Base-by-base conservation (phyloP, 2,888 invertebrate species). In the Camponotus fellah region DNA sequence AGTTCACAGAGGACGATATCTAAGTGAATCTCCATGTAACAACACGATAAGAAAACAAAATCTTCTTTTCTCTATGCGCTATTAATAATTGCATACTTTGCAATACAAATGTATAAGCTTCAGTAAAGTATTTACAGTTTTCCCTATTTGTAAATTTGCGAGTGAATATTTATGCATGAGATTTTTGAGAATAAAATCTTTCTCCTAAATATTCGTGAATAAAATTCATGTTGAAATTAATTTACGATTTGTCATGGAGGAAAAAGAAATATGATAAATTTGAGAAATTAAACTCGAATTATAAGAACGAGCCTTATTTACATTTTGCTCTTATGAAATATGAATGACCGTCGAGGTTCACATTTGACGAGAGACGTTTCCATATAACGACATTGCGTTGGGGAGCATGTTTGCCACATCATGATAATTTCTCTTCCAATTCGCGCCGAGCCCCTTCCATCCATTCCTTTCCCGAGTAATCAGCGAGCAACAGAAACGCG, bases 391-490 rank as follows among this genome's bases (percentile, higher is more conserved):
- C 69, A 58, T 79, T 17, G 71, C 53, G 4, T 26, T 46, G 60
- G 21, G 17, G 60, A 46, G 37, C 46, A 46, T 60, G 60, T 71
- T 43, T 56, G 17, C 49, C 60, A 34, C 72, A 21, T 79, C 71
- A 69, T 17, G 32, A 79, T 79, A 79, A 79, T 71, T 79, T 71
- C 60, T 79, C 72, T 79, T 60, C 34, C 72, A 79, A 79, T 71
- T 71, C 32, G 40, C 32, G n/a, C 4, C 26, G 34, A 26, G 79
- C 46, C 46, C 37, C 34, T 49, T 71, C 72, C 40, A 34, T 62
- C 79, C 46, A 17, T 60, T 71, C 17, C 72, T 60, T 71, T 12
- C 72, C 12, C 79, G 72, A 60, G 60, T 79, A 79, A 79, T 79
- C 79, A 79, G 46, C 46, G 72, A 46, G 71, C 34, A 60, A 43